Evolutionary conservation across 2,888 invertebrate species (phyloP), one percentile per base, ranked within the genome.

Genomic region (Dolomedes plantarius): DNA sequence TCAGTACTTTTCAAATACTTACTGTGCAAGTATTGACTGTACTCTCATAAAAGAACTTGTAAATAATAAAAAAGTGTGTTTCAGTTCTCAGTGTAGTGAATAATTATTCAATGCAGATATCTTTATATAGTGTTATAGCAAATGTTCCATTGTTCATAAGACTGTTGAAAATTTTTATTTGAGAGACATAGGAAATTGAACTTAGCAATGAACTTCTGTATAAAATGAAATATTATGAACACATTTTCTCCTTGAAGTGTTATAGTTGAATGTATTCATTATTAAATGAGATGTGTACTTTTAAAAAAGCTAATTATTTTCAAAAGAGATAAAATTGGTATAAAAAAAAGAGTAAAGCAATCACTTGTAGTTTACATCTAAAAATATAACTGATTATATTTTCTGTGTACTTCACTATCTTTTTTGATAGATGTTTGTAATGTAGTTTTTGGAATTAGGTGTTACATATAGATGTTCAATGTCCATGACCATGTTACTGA

Each of bases 351-450:
- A 46, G 16, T 46, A 46, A 46, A 23, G 1, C 23, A 56, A 56
- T 46, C 46, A 46, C 46, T 2, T 46, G 9, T 46, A 46, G 46
- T 7, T 46, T 7, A 7, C 16, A 16, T 46, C 46, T 46, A 7
- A 46, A n/a, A 46, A 46, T 16, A 46, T 7, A 46, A 9, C 46
- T 16, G 16, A 46, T 46, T 46, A 46, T 56, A 56, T 56, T 56
- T 56, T 56, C 56, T 23, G 56, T 56, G 56, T 56, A 23, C 16
- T 56, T 56, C 7, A 56, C 46, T 23, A 56, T 56, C 56, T 56
- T 56, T 56, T 56, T 56, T 56, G 56, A 56, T 56, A 56, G 56
- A 56, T 56, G 56, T 56, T 56, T 56, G 56, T 56, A 56, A 56
- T 23, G 56, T 56, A 56, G 56, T 56, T 56, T 56, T 56, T 56